Evolutionary conservation across 1,140 invertebrate species (phyloP).

Genomic region (Eriocheir sinensis): DNA sequence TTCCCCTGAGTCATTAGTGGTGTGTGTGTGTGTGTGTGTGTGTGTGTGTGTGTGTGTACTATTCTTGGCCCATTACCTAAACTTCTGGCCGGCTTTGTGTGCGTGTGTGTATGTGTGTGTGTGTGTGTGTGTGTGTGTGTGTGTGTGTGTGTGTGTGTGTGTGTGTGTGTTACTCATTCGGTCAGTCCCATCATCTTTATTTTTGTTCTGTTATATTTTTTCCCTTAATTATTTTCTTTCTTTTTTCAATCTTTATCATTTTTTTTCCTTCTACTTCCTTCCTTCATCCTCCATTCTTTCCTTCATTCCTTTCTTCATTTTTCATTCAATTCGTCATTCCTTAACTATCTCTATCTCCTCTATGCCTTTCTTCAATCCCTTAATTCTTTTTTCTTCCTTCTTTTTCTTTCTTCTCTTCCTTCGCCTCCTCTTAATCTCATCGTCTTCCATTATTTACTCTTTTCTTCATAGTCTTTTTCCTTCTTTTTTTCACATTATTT

Average conservation of each 20-base stretch:
- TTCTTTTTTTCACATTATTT: background rate
- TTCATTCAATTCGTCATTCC: no score
- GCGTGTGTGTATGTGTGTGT: conserved; percentile 32
- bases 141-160: conserved; percentile 13
- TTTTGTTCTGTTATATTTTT: no score
- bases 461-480: background rate
- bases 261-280: background rate
- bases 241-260: no score
- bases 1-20: no score
- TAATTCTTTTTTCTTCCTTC: no score
- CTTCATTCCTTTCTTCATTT: background rate
- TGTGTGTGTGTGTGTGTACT: no score
- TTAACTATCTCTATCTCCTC: no score
- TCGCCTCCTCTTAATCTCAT: background rate
- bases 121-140: conserved; percentile 37
- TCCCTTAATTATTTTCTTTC: no score
- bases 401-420: background rate
- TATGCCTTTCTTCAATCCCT: no score
- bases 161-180: conserved; percentile 9
- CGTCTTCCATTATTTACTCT: background rate
- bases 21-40: no score
- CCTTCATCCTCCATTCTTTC: background rate
- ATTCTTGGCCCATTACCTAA: no score
- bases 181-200: no score
- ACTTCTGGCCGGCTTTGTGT: background rate